A percentile compares a stretch with the other conserved stretches of the same genome.
Evolutionary conservation across 2,113 vertebrate species (phyloP).

Genomic region (Orientallactaga bullata): DNA sequence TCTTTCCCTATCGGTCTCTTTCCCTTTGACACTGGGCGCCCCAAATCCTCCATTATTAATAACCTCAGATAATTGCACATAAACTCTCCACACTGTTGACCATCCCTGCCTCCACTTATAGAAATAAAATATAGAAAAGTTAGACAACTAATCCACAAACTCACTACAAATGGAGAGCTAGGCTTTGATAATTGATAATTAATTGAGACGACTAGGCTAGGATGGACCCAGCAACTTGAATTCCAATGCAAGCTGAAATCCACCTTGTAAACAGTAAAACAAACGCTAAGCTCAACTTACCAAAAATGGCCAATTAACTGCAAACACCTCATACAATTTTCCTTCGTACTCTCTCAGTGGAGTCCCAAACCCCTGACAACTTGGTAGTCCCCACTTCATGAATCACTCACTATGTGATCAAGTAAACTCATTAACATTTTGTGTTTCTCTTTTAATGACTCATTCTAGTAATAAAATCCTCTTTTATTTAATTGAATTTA

Average conservation of each 20-base stretch:
- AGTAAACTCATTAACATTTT: background rate
- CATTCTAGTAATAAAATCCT: background rate
- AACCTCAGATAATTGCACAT: background rate
- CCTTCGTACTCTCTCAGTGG: background rate
- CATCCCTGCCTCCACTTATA: background rate
- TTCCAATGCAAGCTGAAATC: background rate
- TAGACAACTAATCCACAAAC: background rate
- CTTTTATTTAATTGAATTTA: too few species aligned
- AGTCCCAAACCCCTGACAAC: background rate
- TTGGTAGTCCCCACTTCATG: background rate
- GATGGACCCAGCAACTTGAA: background rate
- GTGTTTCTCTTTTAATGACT: background rate
- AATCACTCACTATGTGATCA: background rate
- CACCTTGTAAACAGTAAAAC: background rate
- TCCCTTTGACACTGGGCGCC: background rate
- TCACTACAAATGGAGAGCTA: background rate
- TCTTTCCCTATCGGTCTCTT: background rate
- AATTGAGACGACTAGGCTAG: background rate
- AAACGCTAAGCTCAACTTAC: background rate
- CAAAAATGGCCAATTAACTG: background rate
- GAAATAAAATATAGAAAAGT: background rate
- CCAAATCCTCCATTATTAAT: background rate
- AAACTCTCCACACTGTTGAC: background rate
- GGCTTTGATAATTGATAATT: background rate
- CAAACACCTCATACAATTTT: background rate